Percentiles rank a stretch among this genome's conserved stretches.
These are phyloP conservation scores for Eupithecia tripunctaria DNA, from an alignment of 2,888 invertebrate genomes.

Conservation along the genomic window DNA sequence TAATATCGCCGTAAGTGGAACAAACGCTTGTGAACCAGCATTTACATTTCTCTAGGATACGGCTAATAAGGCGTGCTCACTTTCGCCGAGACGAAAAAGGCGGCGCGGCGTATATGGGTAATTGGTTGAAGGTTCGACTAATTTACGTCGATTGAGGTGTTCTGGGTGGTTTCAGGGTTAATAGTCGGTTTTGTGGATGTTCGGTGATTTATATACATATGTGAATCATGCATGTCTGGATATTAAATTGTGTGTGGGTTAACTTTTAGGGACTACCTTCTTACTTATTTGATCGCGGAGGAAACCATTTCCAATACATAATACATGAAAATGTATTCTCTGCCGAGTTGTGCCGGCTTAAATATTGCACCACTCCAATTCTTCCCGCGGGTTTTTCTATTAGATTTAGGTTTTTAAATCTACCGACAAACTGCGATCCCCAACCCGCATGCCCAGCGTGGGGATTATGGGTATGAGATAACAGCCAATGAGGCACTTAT, in stretches of 20 bases:
- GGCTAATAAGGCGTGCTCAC: conserved; percentile 43
- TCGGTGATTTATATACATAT: not conserved
- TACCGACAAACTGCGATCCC: no score
- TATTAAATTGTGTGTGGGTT: not conserved
- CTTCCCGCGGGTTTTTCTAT: no score
- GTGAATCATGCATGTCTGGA: not conserved
- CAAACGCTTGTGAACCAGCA: conserved; percentile 52
- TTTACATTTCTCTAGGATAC: conserved; percentile 55
- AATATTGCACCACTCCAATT: no score
- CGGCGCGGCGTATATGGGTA: conserved; percentile 43
- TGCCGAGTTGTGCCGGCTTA: no score
- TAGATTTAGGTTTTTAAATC: no score
- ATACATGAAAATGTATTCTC: no score
- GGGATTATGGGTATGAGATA: no score
- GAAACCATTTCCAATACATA: not conserved
- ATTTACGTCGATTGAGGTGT: conserved; percentile 39
- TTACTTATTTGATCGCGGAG: not conserved
- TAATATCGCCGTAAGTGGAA: conserved; percentile 55
- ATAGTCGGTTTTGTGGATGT: not conserved
- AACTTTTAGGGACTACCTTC: not conserved
- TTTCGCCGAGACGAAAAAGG: conserved; percentile 45
- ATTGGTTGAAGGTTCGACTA: conserved; percentile 48
- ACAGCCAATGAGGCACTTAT: no score
- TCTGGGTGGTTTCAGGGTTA: conserved; percentile 18
- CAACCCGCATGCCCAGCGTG: no score